phyloP scores from a whole-genome alignment of 2,113 vertebrate genomes.

The Chionomys nivalis region DNA sequence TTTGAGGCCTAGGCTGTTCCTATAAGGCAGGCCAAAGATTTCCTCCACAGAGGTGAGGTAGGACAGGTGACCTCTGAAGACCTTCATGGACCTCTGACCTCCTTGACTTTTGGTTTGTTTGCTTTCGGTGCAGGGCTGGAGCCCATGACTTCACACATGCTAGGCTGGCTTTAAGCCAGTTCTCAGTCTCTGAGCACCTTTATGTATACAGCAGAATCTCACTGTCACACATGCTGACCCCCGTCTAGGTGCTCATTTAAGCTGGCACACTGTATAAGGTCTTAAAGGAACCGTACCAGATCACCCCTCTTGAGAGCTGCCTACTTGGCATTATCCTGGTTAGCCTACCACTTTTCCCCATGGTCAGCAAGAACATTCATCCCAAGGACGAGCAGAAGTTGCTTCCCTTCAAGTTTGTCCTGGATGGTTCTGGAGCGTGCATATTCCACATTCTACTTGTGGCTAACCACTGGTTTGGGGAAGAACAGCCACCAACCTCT shows the following conservation, averaged over 20 bases:
- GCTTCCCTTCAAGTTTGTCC: accelerated
- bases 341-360: neutral
- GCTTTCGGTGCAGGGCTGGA: neutral
- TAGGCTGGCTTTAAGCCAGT: neutral
- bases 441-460: neutral
- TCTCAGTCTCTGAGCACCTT: neutral
- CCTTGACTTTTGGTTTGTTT: neutral
- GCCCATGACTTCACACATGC: neutral
- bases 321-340: no score
- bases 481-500: neutral
- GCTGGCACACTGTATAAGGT: neutral
- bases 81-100: accelerated
- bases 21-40: neutral
- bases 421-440: neutral
- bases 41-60: neutral
- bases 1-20: neutral
- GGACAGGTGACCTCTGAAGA: no score
- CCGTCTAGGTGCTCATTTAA: accelerated
- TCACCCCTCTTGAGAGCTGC: neutral
- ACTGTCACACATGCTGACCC: neutral
- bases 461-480: neutral
- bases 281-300: no score
- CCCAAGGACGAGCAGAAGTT: neutral
- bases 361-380: neutral
- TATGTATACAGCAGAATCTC: no score